phyloP scores from a whole-genome alignment of 2,113 vertebrate genomes.

The Toxotes chatareus region DNA sequence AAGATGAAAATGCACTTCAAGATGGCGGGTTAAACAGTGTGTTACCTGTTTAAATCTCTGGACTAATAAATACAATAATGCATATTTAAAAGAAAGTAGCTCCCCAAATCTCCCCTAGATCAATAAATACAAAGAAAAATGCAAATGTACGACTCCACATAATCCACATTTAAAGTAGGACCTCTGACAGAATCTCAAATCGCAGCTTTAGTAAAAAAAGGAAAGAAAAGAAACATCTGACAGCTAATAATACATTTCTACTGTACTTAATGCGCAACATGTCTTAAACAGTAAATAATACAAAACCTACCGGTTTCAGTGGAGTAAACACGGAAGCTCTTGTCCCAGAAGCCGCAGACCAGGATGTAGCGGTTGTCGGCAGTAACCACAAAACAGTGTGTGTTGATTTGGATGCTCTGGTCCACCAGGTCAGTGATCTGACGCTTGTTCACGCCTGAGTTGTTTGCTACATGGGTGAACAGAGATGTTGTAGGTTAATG shows the following conservation, averaged over 20 bases:
- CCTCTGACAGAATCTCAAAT: conserved; percentile 8
- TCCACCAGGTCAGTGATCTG: conserved; percentile 99
- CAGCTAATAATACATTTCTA: not conserved
- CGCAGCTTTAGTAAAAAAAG: not conserved
- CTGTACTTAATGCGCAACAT: not conserved
- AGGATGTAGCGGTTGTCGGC: conserved; percentile 99
- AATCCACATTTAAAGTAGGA: not conserved
- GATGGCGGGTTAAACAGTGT: not conserved
- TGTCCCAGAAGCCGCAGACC: conserved; percentile 99
- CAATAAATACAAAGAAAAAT: not conserved
- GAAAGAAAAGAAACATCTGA: not conserved
- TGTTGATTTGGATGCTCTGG: conserved; percentile 99
- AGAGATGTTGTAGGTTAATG: not conserved
- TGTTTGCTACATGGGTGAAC: conserved; percentile 87
- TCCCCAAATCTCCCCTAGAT: not conserved
- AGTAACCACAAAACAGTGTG: conserved; percentile 98
- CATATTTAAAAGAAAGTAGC: not conserved
- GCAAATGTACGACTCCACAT: not conserved
- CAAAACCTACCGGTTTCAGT: conserved; percentile 92
- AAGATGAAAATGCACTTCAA: conserved; percentile 4
- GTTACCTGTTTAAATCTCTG: not conserved
- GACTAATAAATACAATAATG: not conserved
- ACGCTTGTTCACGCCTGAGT: conserved; percentile 96
- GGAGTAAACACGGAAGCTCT: conserved; percentile 98
- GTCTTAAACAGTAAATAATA: not conserved